Evolutionary conservation across 2,113 vertebrate species (phyloP).

Genomic region (Tragelaphus imberbis): DNA sequence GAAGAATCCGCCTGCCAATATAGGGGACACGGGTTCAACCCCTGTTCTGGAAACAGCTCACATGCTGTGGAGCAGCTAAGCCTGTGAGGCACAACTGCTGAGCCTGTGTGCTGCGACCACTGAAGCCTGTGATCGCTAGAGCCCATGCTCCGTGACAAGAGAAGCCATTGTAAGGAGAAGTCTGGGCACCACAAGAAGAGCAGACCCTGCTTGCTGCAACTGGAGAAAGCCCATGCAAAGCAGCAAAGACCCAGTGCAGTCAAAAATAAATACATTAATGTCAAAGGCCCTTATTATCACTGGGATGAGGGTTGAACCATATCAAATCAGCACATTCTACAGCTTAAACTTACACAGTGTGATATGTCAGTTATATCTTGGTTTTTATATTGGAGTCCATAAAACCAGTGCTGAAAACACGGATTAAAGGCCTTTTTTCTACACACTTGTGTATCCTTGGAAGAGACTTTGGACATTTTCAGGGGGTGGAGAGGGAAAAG

Average conservation of each 20-base stretch:
- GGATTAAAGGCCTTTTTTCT: not conserved
- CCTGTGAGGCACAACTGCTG: not conserved
- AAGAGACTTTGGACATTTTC: not conserved
- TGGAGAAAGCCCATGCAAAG: not conserved
- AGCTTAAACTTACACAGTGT: not conserved
- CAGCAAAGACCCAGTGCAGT: not conserved
- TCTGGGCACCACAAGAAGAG: not conserved
- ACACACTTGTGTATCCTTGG: accelerated
- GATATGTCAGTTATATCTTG: not conserved
- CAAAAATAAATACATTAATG: not conserved
- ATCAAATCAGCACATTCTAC: not conserved
- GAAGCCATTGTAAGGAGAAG: not conserved
- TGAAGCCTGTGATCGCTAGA: not conserved
- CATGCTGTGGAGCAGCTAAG: not conserved
- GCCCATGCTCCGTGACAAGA: not conserved
- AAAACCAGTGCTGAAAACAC: not conserved
- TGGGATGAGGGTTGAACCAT: not conserved
- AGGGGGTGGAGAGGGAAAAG: accelerated
- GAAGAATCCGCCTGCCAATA: not conserved
- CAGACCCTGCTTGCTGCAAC: not conserved
- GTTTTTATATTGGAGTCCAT: not conserved
- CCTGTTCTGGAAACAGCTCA: not conserved
- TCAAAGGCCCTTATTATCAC: not conserved
- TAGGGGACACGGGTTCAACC: not conserved
- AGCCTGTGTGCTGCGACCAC: not conserved